phyloP scores from a whole-genome alignment of 2,888 invertebrate species.

The Drosophila pseudotakahashii region DNA sequence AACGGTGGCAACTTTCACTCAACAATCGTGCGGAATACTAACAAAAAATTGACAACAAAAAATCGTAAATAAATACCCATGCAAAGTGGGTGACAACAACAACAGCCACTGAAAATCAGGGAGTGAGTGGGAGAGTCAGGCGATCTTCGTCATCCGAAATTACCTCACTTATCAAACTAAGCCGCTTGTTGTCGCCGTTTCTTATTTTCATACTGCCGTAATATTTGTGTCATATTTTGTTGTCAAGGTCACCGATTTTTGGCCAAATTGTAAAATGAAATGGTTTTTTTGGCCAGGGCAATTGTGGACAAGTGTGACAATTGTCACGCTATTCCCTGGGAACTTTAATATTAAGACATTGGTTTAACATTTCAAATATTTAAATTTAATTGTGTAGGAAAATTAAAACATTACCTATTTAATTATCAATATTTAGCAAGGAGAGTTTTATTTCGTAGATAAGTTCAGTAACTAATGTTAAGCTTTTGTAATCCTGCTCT shows the following conservation, averaged over 20 bases:
- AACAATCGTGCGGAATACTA: constrained; percentile 69
- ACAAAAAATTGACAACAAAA: constrained; percentile 58
- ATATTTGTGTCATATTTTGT: constrained; percentile 65
- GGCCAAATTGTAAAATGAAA: not conserved
- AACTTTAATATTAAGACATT: no score
- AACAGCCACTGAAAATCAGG: not conserved
- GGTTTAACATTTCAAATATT: no score
- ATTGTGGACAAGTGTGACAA: not conserved
- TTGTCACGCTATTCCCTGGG: not conserved
- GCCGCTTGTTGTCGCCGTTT: constrained; percentile 1
- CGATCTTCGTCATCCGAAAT: constrained; percentile 40
- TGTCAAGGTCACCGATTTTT: constrained; percentile 55
- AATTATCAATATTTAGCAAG: no score
- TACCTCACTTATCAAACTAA: constrained; percentile 28
- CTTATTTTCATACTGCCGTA: constrained; percentile 39
- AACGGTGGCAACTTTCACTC: constrained; percentile 75
- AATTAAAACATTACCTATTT: no score
- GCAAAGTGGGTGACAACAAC: constrained; percentile 49
- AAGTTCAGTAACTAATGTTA: no score
- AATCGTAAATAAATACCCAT: constrained; percentile 15
- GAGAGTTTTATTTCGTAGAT: no score
- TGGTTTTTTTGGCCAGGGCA: not conserved
- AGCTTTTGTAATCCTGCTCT: no score
- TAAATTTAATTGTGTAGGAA: no score
- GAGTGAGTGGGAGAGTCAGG: constrained; percentile 27